phyloP scores from a whole-genome alignment of 2,888 invertebrate species.

The Cryptocephalus moraei region DNA sequence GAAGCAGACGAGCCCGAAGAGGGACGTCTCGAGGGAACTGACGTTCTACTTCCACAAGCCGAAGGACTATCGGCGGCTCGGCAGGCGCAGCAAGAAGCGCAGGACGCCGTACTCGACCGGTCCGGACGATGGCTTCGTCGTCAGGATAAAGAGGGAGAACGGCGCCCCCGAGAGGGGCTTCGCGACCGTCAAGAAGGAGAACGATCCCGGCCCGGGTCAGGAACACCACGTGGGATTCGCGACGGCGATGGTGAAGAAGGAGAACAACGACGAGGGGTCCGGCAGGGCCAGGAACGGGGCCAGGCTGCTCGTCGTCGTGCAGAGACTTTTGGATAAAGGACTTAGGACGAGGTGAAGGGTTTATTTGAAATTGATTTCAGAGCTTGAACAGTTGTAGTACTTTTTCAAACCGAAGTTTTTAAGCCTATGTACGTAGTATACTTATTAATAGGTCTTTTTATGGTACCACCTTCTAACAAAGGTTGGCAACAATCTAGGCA shows the following conservation, averaged over 20 bases:
- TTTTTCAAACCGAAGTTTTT: no score
- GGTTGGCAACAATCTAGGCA: no score
- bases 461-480: no score
- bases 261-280: no score
- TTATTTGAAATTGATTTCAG: no score
- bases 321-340: conserved; percentile 29
- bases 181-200: no score
- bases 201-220: background rate
- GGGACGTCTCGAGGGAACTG: conserved; percentile 63
- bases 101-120: conserved; percentile 50
- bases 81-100: conserved; percentile 41
- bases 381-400: no score
- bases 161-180: background rate
- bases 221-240: no score
- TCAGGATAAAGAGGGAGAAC: background rate
- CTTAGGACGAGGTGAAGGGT: conserved; percentile 14
- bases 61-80: conserved; percentile 37
- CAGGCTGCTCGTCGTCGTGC: conserved; percentile 25
- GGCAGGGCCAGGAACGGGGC: no score
- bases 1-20: conserved; percentile 72
- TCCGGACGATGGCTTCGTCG: conserved; percentile 9
- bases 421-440: no score
- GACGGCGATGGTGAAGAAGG: no score
- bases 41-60: conserved; percentile 59
- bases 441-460: no score